Conservation (phyloP, 2,797 vertebrate genomes). For the Psittacula derbiana region DNA sequence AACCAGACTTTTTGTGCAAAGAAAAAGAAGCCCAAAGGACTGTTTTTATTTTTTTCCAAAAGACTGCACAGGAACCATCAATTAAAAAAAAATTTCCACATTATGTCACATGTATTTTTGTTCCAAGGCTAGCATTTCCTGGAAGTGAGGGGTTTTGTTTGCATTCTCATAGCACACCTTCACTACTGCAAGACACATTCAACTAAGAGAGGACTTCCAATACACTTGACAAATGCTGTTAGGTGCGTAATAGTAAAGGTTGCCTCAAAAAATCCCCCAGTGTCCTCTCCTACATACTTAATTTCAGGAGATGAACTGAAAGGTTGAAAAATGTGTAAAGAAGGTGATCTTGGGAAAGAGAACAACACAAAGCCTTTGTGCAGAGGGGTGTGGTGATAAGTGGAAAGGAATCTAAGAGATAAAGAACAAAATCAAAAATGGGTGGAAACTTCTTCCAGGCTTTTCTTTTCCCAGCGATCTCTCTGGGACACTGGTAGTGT, state of each 20-base stretch:
- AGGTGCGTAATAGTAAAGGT: background rate
- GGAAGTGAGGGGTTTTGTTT: background rate
- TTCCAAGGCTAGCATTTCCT: background rate
- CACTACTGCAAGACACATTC: background rate
- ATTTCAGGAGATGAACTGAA: background rate
- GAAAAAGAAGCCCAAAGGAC: background rate
- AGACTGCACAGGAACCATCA: background rate
- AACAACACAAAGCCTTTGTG: background rate
- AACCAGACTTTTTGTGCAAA: background rate
- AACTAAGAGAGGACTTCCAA: background rate
- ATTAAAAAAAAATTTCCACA: background rate
- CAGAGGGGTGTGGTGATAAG: background rate
- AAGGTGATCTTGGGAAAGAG: background rate
- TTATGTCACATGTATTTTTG: background rate
- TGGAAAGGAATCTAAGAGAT: background rate
- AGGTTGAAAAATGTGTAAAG: background rate
- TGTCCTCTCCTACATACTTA: background rate
- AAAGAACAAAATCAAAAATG: background rate
- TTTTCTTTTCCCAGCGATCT: background rate
- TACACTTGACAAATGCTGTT: background rate
- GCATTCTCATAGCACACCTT: background rate
- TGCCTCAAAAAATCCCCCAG: background rate
- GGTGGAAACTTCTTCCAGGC: background rate
- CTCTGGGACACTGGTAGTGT: background rate
- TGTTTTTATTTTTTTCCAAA: background rate